These are phyloP conservation scores for Belgica antarctica DNA, from an alignment of 2,888 invertebrate genomes.

Conservation along the genomic window DNA sequence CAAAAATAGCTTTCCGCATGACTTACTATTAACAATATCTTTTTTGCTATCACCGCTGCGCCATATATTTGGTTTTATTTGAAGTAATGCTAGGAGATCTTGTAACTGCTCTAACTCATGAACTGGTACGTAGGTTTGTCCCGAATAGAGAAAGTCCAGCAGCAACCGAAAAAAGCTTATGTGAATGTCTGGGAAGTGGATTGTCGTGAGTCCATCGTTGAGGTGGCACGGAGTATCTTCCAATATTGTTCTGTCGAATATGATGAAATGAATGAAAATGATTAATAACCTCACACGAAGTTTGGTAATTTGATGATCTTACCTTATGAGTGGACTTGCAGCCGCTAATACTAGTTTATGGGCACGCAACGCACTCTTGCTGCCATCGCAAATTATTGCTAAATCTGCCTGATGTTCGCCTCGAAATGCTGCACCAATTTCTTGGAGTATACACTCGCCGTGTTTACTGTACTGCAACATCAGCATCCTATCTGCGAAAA, in stretches of 20 bases:
- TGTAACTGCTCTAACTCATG: slow-evolving; percentile 76
- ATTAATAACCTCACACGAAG: slow-evolving; percentile 8
- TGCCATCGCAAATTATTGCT: slow-evolving; percentile 81
- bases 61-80: slow-evolving; percentile 82
- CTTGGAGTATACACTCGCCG: slow-evolving; percentile 87
- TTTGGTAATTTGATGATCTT: slow-evolving; percentile 34
- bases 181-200: slow-evolving; percentile 80
- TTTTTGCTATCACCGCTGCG: slow-evolving; percentile 54
- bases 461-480: slow-evolving; percentile 91
- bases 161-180: slow-evolving; percentile 77
- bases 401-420: slow-evolving; percentile 84
- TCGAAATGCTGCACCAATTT: slow-evolving; percentile 83
- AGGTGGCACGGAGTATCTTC: slow-evolving; percentile 68
- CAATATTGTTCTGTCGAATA: slow-evolving; percentile 61
- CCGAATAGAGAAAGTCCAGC: slow-evolving; percentile 81
- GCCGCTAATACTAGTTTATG: slow-evolving; percentile 84
- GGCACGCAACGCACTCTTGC: slow-evolving; percentile 75
- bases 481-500: slow-evolving; percentile 61
- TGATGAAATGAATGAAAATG: slow-evolving; percentile 16
- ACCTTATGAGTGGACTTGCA: slow-evolving; percentile 81
- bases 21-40: slow-evolving; percentile 44
- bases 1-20: slow-evolving; percentile 7
- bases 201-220: slow-evolving; percentile 68
- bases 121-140: slow-evolving; percentile 64
- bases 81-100: slow-evolving; percentile 76